Base-by-base conservation (phyloP, 2,888 invertebrate species). In the Orchestes rusci region DNA sequence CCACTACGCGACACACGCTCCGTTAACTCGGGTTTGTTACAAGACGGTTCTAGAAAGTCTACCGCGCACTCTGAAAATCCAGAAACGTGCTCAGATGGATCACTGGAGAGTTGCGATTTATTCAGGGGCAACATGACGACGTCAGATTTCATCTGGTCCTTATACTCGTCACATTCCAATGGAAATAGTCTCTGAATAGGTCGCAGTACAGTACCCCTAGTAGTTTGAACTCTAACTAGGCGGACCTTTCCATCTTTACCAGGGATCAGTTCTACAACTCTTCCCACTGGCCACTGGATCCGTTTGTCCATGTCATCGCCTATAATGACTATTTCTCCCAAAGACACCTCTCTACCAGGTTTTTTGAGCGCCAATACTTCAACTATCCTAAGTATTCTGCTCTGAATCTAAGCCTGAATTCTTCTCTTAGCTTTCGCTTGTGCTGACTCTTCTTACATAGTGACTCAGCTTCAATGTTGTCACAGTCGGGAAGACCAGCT, bases 241-340 rank as follows among this genome's bases (percentile, higher is more conserved):
- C 52, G 47, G 16, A 30, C 30, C 16, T 16, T n/a, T 7, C 32
- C 35, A 41, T 53, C 53, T 18, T 39, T 40, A 2, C 53, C 52
- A 1, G 51, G 48, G 7, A 47, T 17, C 12, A 50, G 4, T 29
- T 52, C 44, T 10, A 36, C 31, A 17, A 52, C 34, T n/a, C 40
- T 20, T 48, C 23, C 51, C 42, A 54, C 51, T 43, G 56, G 55
- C 58, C 56, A 56, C 7, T 35, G n/a, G n/a, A 45, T 4, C 13
- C 48, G 45, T 50, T 54, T 56, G 44, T 39, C 31, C n/a, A 46
- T 13, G 15, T 53, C 51, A 32, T 39, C 42, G 4, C 53, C 49
- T 8, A 44, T 20, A 8, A 39, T n/a, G 7, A 44, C 44, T 1
- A 44, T 10, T 7, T 44, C 44, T 32, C 39, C 29, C 51, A 39